Evolutionary conservation across 2,113 vertebrate genomes (phyloP).

Genomic region (Chinchilla lanigera): DNA sequence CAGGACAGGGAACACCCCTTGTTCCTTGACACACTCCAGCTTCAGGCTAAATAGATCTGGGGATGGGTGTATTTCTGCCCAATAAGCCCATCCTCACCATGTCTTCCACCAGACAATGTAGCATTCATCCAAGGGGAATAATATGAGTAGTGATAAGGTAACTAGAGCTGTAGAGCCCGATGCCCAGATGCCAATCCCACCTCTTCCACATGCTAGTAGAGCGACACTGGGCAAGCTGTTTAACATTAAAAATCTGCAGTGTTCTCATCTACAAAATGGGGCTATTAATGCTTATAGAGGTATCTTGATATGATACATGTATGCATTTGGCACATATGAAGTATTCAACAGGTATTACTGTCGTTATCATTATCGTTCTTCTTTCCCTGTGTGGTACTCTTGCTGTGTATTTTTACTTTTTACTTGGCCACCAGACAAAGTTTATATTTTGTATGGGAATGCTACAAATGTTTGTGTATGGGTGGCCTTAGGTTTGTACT

Average conservation of each 20-base stretch:
- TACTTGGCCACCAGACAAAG: background rate
- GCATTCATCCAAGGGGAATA: background rate
- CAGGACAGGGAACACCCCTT: background rate
- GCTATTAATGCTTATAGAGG: background rate
- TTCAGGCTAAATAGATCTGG: background rate
- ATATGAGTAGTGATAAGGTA: background rate
- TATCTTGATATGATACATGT: background rate
- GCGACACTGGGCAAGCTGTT: background rate
- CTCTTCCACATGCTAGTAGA: background rate
- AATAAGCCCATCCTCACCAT: background rate
- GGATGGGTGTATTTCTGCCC: background rate
- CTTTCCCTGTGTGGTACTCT: background rate
- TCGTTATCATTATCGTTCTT: background rate
- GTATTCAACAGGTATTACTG: background rate
- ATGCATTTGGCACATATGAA: background rate
- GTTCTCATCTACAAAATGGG: background rate
- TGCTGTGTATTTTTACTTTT: background rate
- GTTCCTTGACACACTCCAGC: background rate
- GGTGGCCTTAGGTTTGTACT: background rate
- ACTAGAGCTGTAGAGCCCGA: background rate
- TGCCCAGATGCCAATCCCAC: background rate
- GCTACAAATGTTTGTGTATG: slow-evolving; percentile 7
- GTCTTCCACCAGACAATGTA: background rate
- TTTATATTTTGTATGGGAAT: background rate
- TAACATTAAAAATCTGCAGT: background rate